A percentile compares a stretch with the other conserved stretches of the same genome.
These are phyloP conservation scores for Pelvicachromis taeniatus DNA, from an alignment of 2,113 vertebrate genomes.

Conservation along the genomic window DNA sequence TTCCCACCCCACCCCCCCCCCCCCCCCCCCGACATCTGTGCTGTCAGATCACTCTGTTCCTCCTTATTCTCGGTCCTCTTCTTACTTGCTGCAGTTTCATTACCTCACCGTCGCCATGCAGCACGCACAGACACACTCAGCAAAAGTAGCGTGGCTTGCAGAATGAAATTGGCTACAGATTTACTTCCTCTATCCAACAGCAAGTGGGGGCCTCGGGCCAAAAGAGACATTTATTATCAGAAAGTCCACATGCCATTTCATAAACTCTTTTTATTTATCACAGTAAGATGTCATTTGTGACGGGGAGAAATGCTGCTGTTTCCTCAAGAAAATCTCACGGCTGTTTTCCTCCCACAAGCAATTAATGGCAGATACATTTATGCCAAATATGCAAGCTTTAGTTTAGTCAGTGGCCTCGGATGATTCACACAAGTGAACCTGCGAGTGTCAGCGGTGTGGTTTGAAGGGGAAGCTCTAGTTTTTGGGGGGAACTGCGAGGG, in stretches of 20 bases:
- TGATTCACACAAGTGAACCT: not conserved
- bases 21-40: not conserved
- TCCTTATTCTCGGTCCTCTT: not conserved
- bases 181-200: not conserved
- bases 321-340: not conserved
- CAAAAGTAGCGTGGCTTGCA: not conserved
- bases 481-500: not conserved
- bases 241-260: not conserved
- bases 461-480: not conserved
- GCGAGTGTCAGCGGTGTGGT: not conserved
- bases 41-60: not conserved
- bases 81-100: not conserved
- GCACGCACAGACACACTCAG: not conserved
- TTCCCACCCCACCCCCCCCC: too few relatives aligned
- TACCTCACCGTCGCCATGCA: not conserved
- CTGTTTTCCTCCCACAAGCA: not conserved
- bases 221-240: not conserved
- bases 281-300: not conserved
- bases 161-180: not conserved
- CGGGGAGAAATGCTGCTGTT: not conserved
- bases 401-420: not conserved
- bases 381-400: not conserved
- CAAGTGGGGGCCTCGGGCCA: not conserved
- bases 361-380: not conserved
- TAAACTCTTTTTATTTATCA: not conserved